Base-by-base conservation (phyloP, 2,797 vertebrate species). In the Columba guinea region DNA sequence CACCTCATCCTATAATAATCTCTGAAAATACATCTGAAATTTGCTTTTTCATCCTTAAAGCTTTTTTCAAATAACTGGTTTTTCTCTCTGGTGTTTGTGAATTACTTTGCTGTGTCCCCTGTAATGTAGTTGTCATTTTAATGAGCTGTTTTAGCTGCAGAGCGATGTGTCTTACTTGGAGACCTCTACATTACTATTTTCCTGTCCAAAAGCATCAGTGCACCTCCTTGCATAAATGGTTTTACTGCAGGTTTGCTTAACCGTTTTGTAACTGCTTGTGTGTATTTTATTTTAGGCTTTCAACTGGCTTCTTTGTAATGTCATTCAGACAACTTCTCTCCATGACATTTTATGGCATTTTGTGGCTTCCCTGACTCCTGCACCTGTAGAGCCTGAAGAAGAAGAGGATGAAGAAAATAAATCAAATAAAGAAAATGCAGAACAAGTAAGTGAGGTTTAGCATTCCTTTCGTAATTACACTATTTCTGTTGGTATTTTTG, bases 261-360 rank as follows among this genome's bases (percentile, higher is more conserved):
- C 11, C 26, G 26, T 1, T 34, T 80, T 11, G 3, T 91, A 65
- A 82, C 19, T 58, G 11, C 59, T 56, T 68, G 3, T 58, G 12
- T 37, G 41, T 37, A 5, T 91, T 92, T 85, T 87, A 24, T 95
- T 55, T 92, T 95, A 99, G 99, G 99, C 99, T 24, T 99, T 99
- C 98, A 99, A 99, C 97, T 99, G 99, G 99, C 98, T 99, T 80
- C 98, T 99, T 59, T 99, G 99, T 96, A 99, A 99, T n/a, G 99
- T 99, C 94, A 99, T 99, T 97, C 99, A 99, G 88, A 99, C 99
- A 82, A 99, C 99, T 26, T 99, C 99, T 65, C 98, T 99, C 88
- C 99, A 99, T 92, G 99, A 99, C 96, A 99, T 99, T 94, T 98
- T 99, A 9, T 99, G 99, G 99, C 99, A 99, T 97, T 99, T 99